phyloP scores from a whole-genome alignment of 2,888 invertebrate species.

The Oscheius sp. region DNA sequence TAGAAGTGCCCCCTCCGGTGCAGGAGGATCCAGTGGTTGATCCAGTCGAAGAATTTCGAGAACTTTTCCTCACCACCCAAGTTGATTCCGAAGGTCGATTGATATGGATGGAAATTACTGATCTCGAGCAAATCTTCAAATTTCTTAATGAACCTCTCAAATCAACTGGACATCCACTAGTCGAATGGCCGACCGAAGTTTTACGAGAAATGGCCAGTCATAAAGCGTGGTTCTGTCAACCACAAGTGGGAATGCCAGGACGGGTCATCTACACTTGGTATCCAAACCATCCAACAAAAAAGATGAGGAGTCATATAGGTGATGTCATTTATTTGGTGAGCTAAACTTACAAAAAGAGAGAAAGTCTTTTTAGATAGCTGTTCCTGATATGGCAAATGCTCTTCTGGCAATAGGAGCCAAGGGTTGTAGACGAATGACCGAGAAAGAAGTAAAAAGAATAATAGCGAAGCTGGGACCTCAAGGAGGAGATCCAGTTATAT shows the following conservation, averaged over 20 bases:
- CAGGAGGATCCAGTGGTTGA: slow-evolving; percentile 11
- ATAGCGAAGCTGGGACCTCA: slow-evolving; percentile 4
- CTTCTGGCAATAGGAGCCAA: slow-evolving; percentile 47
- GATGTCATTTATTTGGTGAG: slow-evolving; percentile 74
- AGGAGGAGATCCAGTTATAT: not conserved
- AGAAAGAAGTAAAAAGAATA: slow-evolving; percentile 17
- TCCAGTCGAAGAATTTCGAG: not conserved
- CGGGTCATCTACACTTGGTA: slow-evolving; percentile 78
- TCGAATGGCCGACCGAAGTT: slow-evolving; percentile 91
- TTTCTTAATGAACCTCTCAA: slow-evolving; percentile 64
- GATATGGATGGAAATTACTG: slow-evolving; percentile 38
- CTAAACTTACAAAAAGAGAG: not conserved
- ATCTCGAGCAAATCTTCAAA: slow-evolving; percentile 51
- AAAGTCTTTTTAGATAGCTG: slow-evolving; percentile 33
- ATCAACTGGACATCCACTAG: slow-evolving; percentile 71
- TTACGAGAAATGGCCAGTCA: slow-evolving; percentile 39
- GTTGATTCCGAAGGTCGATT: slow-evolving; percentile 17
- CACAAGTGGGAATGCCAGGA: slow-evolving; percentile 43
- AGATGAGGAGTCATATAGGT: slow-evolving; percentile 88
- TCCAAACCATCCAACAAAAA: slow-evolving; percentile 88
- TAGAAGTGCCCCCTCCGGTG: not conserved
- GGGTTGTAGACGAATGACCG: slow-evolving; percentile 27
- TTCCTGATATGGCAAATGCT: slow-evolving; percentile 45
- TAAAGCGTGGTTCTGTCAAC: slow-evolving; percentile 40
- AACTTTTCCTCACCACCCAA: slow-evolving; percentile 16